Evolutionary conservation across 2,888 invertebrate genomes (phyloP).

Genomic region (Monopis laevigella): DNA sequence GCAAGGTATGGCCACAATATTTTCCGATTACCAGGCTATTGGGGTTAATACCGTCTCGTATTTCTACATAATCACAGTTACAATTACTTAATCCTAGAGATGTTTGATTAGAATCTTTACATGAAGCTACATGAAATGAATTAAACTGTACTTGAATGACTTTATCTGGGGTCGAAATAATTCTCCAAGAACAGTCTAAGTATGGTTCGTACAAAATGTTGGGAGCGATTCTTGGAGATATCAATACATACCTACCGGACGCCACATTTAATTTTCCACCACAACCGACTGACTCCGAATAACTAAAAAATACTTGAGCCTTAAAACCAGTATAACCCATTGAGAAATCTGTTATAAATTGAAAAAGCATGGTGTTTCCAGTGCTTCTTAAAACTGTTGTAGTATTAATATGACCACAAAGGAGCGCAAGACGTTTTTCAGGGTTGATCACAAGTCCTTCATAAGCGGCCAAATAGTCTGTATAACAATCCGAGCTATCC

Average conservation of each 20-base stretch:
- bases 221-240: constrained; percentile 36
- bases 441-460: constrained; percentile 35
- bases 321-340: constrained; percentile 62
- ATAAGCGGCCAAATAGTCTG: constrained; percentile 72
- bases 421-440: constrained; percentile 55
- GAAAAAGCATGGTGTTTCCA: constrained; percentile 67
- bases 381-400: constrained; percentile 67
- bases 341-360: constrained; percentile 48
- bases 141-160: constrained; percentile 69
- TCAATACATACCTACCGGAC: too few species aligned
- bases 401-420: constrained; percentile 74
- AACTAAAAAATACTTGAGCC: constrained; percentile 69
- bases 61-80: constrained; percentile 77
- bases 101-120: constrained; percentile 44
- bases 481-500: constrained; percentile 49
- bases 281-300: constrained; percentile 17
- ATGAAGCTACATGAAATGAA: constrained; percentile 61
- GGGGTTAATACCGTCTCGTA: constrained; percentile 76
- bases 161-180: constrained; percentile 68
- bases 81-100: constrained; percentile 58
- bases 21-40: constrained; percentile 71
- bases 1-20: constrained; percentile 73
- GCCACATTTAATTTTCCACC: too few species aligned
- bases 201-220: constrained; percentile 67
- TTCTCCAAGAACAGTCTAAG: constrained; percentile 81